Percentiles rank a stretch among this genome's conserved stretches.
Evolutionary conservation across 2,113 vertebrate species (phyloP).

Genomic region (Leucopsar rothschildi): DNA sequence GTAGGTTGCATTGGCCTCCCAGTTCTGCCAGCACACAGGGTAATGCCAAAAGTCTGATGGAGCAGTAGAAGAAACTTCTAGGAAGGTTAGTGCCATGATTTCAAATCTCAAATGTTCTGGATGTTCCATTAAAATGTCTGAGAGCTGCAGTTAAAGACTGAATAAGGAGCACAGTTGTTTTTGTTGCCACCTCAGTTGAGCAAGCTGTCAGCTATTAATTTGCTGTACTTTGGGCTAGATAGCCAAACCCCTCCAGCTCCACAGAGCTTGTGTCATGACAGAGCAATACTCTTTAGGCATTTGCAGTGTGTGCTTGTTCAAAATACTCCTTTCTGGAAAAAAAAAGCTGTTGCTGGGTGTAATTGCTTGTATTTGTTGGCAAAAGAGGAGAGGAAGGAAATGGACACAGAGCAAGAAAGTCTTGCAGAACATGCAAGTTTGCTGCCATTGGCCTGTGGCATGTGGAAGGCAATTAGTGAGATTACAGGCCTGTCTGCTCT

Average conservation of each 20-base stretch:
- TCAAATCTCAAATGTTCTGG: background rate
- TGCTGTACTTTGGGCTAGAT: background rate
- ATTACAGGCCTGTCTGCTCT: background rate
- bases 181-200: background rate
- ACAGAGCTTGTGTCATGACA: background rate
- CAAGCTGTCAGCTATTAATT: background rate
- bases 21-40: background rate
- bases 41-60: background rate
- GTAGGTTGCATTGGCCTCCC: background rate
- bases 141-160: background rate
- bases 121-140: background rate
- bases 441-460: background rate
- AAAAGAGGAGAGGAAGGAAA: background rate
- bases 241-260: background rate
- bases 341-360: background rate
- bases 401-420: background rate
- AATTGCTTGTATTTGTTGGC: background rate
- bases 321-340: background rate
- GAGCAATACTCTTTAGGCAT: background rate
- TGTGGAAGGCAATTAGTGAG: background rate
- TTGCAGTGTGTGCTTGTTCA: background rate
- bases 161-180: background rate
- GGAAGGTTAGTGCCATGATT: background rate
- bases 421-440: background rate
- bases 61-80: background rate